phyloP scores from a whole-genome alignment of 2,113 vertebrate genomes.

The Osmerus eperlanus region DNA sequence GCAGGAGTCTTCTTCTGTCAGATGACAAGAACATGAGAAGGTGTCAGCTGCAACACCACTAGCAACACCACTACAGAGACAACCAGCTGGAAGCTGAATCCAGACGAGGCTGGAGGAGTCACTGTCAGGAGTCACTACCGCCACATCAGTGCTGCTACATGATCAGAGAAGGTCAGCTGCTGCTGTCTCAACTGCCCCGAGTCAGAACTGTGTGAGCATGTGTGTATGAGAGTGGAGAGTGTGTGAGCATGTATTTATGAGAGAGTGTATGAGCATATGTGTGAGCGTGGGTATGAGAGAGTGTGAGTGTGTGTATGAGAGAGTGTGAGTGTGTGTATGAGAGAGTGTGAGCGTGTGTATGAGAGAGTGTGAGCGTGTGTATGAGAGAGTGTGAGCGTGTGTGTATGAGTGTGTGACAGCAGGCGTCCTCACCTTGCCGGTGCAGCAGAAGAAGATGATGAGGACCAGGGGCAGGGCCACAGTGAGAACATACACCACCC shows the following conservation, averaged over 20 bases:
- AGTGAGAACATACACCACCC: conserved; percentile 92
- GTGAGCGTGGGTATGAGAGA: no score
- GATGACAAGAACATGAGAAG: neutral
- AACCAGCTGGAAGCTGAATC: no score
- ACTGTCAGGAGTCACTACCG: no score
- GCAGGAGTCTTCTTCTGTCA: conserved; percentile 80
- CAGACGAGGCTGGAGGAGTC: no score
- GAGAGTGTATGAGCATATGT: neutral
- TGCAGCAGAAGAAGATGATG: conserved; percentile 94
- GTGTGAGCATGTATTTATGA: no score
- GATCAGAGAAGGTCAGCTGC: no score
- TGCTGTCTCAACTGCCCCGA: no score
- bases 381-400: neutral
- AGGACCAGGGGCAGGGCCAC: conserved; percentile 90
- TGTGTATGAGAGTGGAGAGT: no score
- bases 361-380: neutral
- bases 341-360: neutral
- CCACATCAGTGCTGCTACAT: no score
- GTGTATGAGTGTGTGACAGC: neutral
- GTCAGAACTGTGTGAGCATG: no score
- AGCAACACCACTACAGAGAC: neutral
- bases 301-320: no score
- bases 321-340: neutral
- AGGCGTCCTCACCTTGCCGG: conserved; percentile 83
- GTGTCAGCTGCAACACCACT: neutral